phyloP scores from a whole-genome alignment of 2,113 vertebrate species.

The Python bivittatus region DNA sequence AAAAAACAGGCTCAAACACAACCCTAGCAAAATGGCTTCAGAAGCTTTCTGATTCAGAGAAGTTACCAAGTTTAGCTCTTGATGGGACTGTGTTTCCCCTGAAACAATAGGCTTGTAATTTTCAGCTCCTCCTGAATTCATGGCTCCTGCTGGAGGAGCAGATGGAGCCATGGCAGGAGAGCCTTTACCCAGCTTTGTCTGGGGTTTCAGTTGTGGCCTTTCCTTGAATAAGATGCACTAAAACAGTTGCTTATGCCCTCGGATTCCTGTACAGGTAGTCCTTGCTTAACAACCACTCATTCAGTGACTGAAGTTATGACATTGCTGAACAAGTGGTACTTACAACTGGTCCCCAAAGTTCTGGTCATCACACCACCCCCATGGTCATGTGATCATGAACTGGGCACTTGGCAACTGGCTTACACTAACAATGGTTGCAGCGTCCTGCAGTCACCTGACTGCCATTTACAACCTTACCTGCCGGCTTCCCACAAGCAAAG shows the following conservation, averaged over 20 bases:
- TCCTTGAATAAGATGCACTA: background rate
- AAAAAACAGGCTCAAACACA: background rate
- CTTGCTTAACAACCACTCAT: background rate
- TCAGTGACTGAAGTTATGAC: background rate
- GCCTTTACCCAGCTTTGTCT: background rate
- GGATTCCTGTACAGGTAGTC: background rate
- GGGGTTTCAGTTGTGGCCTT: background rate
- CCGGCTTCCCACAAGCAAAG: too few relatives aligned
- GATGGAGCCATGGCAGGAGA: too few relatives aligned
- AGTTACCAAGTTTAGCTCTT: background rate
- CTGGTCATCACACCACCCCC: background rate
- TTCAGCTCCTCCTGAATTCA: background rate
- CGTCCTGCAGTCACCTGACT: too few relatives aligned
- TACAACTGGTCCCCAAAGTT: background rate
- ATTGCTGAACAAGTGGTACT: background rate
- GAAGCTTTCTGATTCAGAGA: background rate
- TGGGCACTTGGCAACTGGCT: too few relatives aligned
- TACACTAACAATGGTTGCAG: too few relatives aligned
- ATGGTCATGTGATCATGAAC: too few relatives aligned
- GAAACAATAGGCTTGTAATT: background rate
- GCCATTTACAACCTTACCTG: too few relatives aligned
- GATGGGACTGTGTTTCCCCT: background rate
- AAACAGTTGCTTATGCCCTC: background rate
- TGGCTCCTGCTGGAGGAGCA: background rate
- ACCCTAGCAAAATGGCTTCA: background rate